Evolutionary conservation across 2,888 invertebrate species (phyloP).

Genomic region (Rhagium mordax): DNA sequence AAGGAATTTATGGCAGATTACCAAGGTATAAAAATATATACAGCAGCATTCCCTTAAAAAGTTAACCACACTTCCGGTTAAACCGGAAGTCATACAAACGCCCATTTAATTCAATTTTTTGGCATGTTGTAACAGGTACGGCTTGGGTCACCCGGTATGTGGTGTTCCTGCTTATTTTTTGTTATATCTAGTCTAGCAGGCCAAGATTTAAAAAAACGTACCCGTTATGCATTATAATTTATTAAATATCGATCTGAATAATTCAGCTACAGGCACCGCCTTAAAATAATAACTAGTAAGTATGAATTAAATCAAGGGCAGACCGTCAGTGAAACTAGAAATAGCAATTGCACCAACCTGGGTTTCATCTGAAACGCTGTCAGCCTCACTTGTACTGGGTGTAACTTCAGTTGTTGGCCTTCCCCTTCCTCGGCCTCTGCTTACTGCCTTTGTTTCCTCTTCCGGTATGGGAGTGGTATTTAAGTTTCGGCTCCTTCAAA

Average conservation of each 20-base stretch:
- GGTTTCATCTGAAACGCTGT: constrained; percentile 67
- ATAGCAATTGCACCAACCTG: constrained; percentile 59
- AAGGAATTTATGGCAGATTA: no score
- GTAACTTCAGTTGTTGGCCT: constrained; percentile 63
- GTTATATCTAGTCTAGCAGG: neutral
- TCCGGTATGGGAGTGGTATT: constrained; percentile 72
- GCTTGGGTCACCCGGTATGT: no score
- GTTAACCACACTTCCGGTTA: no score
- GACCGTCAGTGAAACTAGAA: neutral
- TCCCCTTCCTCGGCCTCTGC: constrained; percentile 70
- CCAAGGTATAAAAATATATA: no score
- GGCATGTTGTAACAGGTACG: no score
- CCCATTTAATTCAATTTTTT: no score
- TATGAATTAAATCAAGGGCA: constrained; percentile 21
- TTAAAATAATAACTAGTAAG: constrained; percentile 3
- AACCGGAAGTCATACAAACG: no score
- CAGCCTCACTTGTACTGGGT: constrained; percentile 54
- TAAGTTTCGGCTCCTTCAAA: constrained; percentile 73
- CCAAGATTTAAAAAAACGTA: neutral
- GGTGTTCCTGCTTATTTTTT: no score
- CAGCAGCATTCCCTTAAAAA: no score
- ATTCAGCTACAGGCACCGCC: constrained; percentile 9
- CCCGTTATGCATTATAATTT: neutral
- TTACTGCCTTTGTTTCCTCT: constrained; percentile 62
- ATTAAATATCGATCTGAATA: constrained; percentile 8